phyloP scores from a whole-genome alignment of 2,888 invertebrate genomes.

The Neelides folsomi region DNA sequence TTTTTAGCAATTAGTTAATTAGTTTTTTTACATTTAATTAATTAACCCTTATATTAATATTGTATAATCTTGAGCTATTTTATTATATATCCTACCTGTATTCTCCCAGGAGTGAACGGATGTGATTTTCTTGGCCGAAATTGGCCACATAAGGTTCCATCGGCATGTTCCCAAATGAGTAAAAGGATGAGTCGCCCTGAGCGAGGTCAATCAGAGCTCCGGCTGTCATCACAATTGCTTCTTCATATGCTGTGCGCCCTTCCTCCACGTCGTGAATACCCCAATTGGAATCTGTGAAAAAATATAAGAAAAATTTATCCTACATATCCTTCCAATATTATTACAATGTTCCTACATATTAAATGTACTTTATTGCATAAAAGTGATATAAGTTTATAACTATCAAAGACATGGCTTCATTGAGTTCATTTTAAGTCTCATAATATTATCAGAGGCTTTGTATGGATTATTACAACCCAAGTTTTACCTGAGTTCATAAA shows the following conservation, averaged over 20 bases:
- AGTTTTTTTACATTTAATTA: no score
- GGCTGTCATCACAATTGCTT: constrained; percentile 18
- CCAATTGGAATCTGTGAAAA: constrained; percentile 19
- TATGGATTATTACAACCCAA: neutral
- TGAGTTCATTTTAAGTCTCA: neutral
- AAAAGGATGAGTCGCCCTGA: constrained; percentile 22
- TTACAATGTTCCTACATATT: no score
- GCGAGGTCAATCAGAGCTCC: constrained; percentile 20
- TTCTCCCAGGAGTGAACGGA: constrained; percentile 11
- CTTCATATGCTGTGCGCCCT: constrained; percentile 19
- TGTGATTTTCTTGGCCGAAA: constrained; percentile 16
- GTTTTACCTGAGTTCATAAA: neutral
- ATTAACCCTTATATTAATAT: no score
- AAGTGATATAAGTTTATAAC: no score
- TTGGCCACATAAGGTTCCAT: constrained; percentile 12
- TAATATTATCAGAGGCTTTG: neutral
- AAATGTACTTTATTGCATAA: no score
- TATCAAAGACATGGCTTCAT: no score
- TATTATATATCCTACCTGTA: constrained; percentile 20
- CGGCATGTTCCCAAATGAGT: constrained; percentile 16
- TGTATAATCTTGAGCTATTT: no score
- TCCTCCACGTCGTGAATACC: constrained; percentile 16
- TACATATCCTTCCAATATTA: neutral
- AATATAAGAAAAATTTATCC: neutral
- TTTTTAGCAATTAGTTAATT: no score